These are phyloP conservation scores for Sepiola atlantica DNA, from an alignment of 2,888 invertebrate species.

Conservation along the genomic window DNA sequence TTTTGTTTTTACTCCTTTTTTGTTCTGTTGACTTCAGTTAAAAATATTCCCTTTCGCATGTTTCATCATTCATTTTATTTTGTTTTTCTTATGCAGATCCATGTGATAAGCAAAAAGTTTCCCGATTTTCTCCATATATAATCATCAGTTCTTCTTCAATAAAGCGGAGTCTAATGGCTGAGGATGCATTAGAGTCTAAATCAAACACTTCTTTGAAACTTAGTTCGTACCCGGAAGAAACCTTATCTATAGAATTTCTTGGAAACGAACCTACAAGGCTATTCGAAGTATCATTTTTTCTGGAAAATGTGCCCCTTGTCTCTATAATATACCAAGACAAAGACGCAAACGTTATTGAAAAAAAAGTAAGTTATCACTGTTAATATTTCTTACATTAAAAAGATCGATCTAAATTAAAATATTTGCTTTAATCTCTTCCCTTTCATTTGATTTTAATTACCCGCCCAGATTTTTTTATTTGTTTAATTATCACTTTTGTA, in stretches of 20 bases:
- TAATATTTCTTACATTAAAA: neutral
- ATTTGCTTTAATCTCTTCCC: neutral
- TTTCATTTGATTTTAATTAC: too few species aligned
- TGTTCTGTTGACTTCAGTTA: too few species aligned
- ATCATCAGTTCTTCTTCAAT: neutral
- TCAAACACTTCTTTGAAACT: neutral
- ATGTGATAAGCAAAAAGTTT: neutral
- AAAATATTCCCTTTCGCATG: too few species aligned
- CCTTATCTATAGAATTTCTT: neutral
- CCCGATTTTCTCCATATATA: neutral
- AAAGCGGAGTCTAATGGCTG: neutral
- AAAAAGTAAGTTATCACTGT: neutral
- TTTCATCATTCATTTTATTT: neutral
- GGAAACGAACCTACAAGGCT: neutral
- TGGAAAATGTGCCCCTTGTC: neutral
- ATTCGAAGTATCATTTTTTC: neutral
- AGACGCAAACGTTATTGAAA: neutral
- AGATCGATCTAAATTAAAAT: neutral
- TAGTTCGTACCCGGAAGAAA: neutral
- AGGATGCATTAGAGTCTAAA: neutral
- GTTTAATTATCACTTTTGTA: too few species aligned
- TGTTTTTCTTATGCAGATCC: neutral
- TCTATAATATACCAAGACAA: neutral
- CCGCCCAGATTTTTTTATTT: too few species aligned
- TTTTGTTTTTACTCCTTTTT: too few species aligned